Evolutionary conservation across 2,113 vertebrate genomes (phyloP).

Genomic region (Thalassarche chlororhynchos): DNA sequence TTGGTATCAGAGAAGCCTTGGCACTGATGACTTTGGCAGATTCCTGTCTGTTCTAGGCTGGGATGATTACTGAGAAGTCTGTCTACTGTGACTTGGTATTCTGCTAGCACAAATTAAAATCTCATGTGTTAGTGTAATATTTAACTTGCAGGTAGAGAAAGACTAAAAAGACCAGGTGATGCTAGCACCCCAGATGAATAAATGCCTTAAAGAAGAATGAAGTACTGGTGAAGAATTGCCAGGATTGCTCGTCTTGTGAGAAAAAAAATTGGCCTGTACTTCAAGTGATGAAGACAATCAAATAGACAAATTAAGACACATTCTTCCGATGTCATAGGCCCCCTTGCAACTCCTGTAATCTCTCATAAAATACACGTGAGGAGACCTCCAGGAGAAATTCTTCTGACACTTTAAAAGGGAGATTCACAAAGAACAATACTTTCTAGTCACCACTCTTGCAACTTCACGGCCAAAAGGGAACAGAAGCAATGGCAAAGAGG

Average conservation of each 20-base stretch:
- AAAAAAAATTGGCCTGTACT: fast-evolving
- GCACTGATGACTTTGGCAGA: neutral
- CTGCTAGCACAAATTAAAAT: neutral
- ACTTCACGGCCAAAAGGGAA: neutral
- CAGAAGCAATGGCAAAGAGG: neutral
- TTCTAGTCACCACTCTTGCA: neutral
- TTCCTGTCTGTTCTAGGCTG: neutral
- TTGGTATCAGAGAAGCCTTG: neutral
- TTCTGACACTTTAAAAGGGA: neutral
- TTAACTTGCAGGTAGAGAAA: neutral
- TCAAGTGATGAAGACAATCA: neutral
- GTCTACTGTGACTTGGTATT: neutral
- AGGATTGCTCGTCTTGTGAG: neutral
- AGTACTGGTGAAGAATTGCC: neutral
- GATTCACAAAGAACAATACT: neutral
- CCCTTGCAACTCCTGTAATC: neutral
- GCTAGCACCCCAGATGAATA: neutral
- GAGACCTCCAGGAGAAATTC: neutral
- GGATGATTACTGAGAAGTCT: neutral
- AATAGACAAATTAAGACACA: neutral
- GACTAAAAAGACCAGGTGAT: neutral
- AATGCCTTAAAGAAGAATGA: neutral
- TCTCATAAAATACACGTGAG: neutral
- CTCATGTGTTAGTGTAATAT: neutral
- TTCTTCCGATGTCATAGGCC: neutral